Base-by-base conservation (phyloP, 2,888 invertebrate species). In the Dorcus hopei region DNA sequence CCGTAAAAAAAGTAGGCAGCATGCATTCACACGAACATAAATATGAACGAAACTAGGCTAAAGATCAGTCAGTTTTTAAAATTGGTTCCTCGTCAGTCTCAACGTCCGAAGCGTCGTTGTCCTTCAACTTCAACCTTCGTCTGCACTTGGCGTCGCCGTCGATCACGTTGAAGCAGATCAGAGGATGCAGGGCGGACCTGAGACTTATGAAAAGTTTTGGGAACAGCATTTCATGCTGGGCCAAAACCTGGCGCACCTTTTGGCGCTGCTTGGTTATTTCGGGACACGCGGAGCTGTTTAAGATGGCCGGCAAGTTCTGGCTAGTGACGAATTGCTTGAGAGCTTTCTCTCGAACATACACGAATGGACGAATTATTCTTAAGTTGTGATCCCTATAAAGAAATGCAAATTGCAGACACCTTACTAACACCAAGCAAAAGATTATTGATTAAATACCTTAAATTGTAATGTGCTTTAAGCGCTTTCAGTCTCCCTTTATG, bases 331-430 rank as follows among this genome's bases (percentile, higher is more conserved):
- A 94, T 55, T 87, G 86, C 14, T 87, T 81, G 38, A 94, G 78
- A 4, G 87, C 83, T 70, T 85, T 85, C 69, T 91, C 93, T 41
- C 95, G 83, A 9, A 93, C 92, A 80, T 92, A 93, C 9, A 93
- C 88, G 72, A 95, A 89, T 14, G 95, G 95, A 51, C 95, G 83
- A 61, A 95, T 89, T 23, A 95, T 89, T 61, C 93, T 84, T 52
- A 95, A 77, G 72, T 91, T 88, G 64, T 89, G 87, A 59, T 92
- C 90, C 67, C 93, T 91, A 80, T 2, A 79, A 78, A 57, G 52
- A 57, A 61, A 61, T 64, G 63, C 43, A 50, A 54, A n/a, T 16
- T 8, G 54, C 14, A 16, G 49, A 40, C 19, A 11, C 9, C 5
- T 2, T 3, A 19, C 19, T 19, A 19, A 19, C 2, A 3, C 19